These are phyloP conservation scores for Pocillopora damicornis DNA, from an alignment of 64 coral and sea anemone genomes.

Conservation along the genomic window DNA sequence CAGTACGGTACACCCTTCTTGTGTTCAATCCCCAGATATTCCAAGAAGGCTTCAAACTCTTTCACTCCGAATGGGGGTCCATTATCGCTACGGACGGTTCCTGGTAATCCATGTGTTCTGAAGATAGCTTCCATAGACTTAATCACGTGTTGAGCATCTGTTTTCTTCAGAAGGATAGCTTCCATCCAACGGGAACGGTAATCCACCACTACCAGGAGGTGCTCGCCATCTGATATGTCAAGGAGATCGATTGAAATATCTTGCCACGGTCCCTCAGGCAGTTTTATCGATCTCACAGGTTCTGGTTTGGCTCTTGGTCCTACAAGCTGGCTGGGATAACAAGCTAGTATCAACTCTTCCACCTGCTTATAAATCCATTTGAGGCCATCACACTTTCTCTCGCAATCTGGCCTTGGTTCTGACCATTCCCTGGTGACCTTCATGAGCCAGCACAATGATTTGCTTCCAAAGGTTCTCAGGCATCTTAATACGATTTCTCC, in stretches of 20 bases:
- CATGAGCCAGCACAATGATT: neutral
- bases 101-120: conserved; percentile 29
- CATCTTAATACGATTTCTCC: conserved; percentile 6
- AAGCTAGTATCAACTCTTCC: conserved; percentile 9
- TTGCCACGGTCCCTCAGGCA: conserved; percentile 29
- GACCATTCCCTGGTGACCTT: conserved; percentile 22
- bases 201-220: conserved; percentile 18
- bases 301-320: conserved; percentile 33
- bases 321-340: conserved; percentile 28
- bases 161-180: conserved; percentile 5
- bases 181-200: conserved; percentile 30
- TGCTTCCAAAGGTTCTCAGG: conserved; percentile 6
- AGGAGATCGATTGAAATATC: conserved; percentile 4
- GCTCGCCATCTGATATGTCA: neutral
- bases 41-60: conserved; percentile 48
- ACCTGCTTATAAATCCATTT: conserved; percentile 33
- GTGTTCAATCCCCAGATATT: conserved; percentile 33
- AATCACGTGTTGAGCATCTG: conserved; percentile 7
- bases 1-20: conserved; percentile 59
- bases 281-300: conserved; percentile 3
- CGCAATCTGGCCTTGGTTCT: conserved; percentile 3
- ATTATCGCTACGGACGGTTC: conserved; percentile 3
- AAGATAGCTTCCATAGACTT: conserved; percentile 18
- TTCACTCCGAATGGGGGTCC: conserved; percentile 32
- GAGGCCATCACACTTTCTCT: neutral